Conservation (phyloP, 2,888 invertebrate species). For the Drosophila suboccidentalis region DNA sequence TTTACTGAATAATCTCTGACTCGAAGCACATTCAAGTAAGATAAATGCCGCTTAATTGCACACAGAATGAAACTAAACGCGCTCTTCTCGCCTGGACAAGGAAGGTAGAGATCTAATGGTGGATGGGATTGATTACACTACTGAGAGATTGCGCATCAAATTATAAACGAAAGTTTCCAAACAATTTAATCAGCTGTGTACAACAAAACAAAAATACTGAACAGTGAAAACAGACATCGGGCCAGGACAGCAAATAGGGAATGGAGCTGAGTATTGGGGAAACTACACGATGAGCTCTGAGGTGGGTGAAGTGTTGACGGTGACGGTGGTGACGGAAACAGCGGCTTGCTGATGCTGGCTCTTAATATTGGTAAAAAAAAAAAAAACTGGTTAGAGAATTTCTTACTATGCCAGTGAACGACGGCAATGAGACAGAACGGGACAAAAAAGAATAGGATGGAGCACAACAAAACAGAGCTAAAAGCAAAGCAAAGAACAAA, state of each 20-base stretch:
- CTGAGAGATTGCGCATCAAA: conserved; percentile 64
- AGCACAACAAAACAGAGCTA: conserved; percentile 8
- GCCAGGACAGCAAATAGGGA: not conserved
- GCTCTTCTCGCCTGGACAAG: conserved; percentile 13
- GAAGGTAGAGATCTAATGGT: conserved; percentile 21
- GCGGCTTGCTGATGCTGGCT: conserved; percentile 38
- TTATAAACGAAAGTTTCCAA: conserved; percentile 75
- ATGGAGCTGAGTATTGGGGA: not conserved
- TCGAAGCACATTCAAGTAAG: conserved; percentile 66
- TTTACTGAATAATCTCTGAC: conserved; percentile 50
- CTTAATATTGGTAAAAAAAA: conserved; percentile 30
- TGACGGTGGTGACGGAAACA: not conserved
- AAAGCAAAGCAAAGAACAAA: not conserved
- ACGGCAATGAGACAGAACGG: conserved; percentile 24
- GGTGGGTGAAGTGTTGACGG: not conserved
- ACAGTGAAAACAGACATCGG: conserved; percentile 16
- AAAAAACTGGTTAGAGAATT: conserved; percentile 70
- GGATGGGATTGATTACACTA: conserved; percentile 37
- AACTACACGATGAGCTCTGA: conserved; percentile 17
- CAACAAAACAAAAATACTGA: conserved; percentile 55
- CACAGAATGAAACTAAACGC: conserved; percentile 44
- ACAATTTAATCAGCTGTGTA: conserved; percentile 74
- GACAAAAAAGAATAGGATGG: conserved; percentile 16
- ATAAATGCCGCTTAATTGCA: conserved; percentile 76
- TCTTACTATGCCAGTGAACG: conserved; percentile 44